Conservation (phyloP, 1,140 invertebrate species). For the Drosophila ohnishii region DNA sequence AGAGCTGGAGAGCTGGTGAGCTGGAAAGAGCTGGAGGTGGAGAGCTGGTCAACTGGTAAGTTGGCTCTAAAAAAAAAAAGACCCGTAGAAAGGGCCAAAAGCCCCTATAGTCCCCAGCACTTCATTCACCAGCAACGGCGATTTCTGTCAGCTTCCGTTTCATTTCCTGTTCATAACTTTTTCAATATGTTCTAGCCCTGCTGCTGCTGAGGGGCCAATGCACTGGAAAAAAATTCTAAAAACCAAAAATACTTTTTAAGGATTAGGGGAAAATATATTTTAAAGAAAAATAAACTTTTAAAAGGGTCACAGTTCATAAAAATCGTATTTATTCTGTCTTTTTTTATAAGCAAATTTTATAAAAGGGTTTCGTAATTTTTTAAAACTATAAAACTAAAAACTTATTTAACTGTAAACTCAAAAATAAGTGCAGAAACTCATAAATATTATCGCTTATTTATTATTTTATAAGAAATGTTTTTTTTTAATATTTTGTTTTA, state of each 20-base stretch:
- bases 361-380: too few relatives aligned
- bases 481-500: too few relatives aligned
- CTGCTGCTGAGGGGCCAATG: constrained; percentile 2
- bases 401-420: too few relatives aligned
- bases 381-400: too few relatives aligned
- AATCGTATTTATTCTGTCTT: too few relatives aligned
- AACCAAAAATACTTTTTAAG: too few relatives aligned
- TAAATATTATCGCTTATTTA: too few relatives aligned
- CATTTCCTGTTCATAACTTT: constrained; percentile 65
- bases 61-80: not conserved
- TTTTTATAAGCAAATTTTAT: too few relatives aligned
- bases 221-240: not conserved
- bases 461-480: too few relatives aligned
- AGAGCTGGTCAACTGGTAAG: not conserved
- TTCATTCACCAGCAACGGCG: constrained; percentile 10
- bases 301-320: too few relatives aligned
- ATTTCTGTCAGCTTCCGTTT: constrained; percentile 56
- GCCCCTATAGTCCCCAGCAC: not conserved
- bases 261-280: not conserved
- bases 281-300: too few relatives aligned
- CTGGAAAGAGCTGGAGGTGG: not conserved
- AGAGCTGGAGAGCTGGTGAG: not conserved
- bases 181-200: constrained; percentile 47
- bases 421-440: too few relatives aligned
- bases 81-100: not conserved